Base-by-base conservation (phyloP, 2,888 invertebrate species). In the Erebia palarica region DNA sequence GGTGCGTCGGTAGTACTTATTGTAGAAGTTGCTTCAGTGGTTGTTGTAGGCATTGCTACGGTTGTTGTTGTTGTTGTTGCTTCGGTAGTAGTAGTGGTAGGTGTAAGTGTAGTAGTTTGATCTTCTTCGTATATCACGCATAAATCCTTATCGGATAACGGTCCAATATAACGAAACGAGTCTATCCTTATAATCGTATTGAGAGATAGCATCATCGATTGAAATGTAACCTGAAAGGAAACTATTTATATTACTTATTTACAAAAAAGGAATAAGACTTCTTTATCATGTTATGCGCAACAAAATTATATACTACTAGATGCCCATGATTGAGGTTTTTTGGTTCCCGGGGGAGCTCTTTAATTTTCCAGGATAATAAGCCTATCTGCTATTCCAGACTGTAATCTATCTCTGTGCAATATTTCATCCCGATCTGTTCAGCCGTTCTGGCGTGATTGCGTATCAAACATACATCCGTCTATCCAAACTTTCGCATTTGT, bases 181-280 rank as follows among this genome's bases (percentile, higher is more conserved):
- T 75, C 73, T 36, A 75, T 68, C 49, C 69, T 59, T 49, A 75
- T 57, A 42, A 69, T 18, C n/a, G 73, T 69, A 47, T 59, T 47
- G 18, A 47, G 21, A 13, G 73, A 49, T 14, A 21, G 64, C 1
- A 63, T 65, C 3, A 65, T 36, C 10, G 71, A 68, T 61, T 71
- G 65, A 21, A 75, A 55, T 16, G 65, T 59, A 21, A 75, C 21
- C 75, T 75, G 65, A 27, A 75, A 73, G 10, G 4, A 57, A 18
- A 60, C 58, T 5, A 14, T n/a, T 14, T 36, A 59, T 58, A 27
- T 59, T 58, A 55, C 18, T 3, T 10, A 16, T 51, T 51, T 10
- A 55, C 18, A 10, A 53, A 16, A 27, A 49, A 16, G 3, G 1
- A 16, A 55, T 18, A 18, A 55, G 16, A 53, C 10, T 16, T 53